Base-by-base conservation (phyloP, 2,888 invertebrate genomes). In the Gonocerus acuteangulatus region DNA sequence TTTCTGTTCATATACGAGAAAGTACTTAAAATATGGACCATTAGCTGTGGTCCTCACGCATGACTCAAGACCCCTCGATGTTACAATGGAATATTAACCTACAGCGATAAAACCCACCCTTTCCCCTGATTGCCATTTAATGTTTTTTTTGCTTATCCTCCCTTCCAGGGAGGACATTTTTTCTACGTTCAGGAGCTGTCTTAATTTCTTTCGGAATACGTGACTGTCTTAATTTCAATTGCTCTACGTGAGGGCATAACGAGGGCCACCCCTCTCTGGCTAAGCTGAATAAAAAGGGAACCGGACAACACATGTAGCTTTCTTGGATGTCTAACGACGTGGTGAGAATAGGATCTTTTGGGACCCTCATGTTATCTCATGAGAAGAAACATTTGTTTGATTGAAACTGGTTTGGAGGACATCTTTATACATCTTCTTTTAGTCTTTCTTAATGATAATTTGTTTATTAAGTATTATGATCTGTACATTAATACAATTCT, bases 11-110 rank as follows among this genome's bases (percentile, higher is more conserved):
- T 52, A 52, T 52, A 34, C 36, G 32, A 36, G 36, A 34, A 39
- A 34, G 36, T 36, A 39, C 21, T 22, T 39, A 16, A 52, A 52
- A 52, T 19, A 34, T n/a, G 18, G 39, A 39, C 36, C 52, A 52
- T 52, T 52, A 52, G 52, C 19, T 27, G 39, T 16, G 51, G 16
- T 52, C 36, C 52, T 52, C 52, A 52, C 52, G 52, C 52, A 52
- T 52, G 52, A 52, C 52, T 52, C 52, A 56, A 56, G 44, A 56
- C 56, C 56, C 44, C 45, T 11, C 21, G 22, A 42, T 56, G 45
- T 56, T 39, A 45, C 56, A 45, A 56, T 45, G 56, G 56, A 56
- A 56, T 56, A 56, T 56, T 56, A 56, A 56, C 22, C 22, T 19
- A 32, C 18, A 22, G 23, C 44, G 56, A 56, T 56, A 56, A 56